phyloP scores from a whole-genome alignment of 2,888 invertebrate species.

The Aricia artaxerxes region DNA sequence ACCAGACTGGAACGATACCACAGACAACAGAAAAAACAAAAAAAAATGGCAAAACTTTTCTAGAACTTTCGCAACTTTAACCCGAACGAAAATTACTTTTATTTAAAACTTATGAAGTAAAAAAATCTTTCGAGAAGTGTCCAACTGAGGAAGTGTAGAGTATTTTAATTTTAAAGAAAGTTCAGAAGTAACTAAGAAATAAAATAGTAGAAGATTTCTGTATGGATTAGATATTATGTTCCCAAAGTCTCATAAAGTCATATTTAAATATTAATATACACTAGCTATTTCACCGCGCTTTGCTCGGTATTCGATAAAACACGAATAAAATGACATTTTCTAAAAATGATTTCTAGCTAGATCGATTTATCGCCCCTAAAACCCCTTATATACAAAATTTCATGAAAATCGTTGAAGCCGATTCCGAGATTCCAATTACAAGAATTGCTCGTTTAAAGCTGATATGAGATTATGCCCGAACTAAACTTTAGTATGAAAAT shows the following conservation, averaged over 20 bases:
- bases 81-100: constrained; percentile 7
- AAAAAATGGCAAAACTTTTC: not conserved
- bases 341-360: too few species aligned
- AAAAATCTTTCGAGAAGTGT: not conserved
- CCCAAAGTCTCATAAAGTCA: not conserved
- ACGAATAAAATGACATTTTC: too few species aligned
- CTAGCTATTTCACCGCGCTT: too few species aligned
- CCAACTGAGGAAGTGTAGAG: not conserved
- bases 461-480: not conserved
- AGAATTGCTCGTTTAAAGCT: too few species aligned
- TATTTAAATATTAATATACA: not conserved
- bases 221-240: not conserved
- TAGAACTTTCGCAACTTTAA: constrained; percentile 6
- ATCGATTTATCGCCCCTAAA: too few species aligned
- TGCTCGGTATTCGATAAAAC: too few species aligned
- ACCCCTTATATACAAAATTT: too few species aligned
- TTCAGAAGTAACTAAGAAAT: not conserved
- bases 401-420: too few species aligned
- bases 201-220: not conserved
- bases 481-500: not conserved
- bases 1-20: constrained; percentile 31
- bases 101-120: not conserved
- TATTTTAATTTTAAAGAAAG: not conserved
- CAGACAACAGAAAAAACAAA: not conserved
- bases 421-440: too few species aligned